Evolutionary conservation across 2,888 invertebrate species (phyloP).

Genomic region (Caenorhabditis becei): DNA sequence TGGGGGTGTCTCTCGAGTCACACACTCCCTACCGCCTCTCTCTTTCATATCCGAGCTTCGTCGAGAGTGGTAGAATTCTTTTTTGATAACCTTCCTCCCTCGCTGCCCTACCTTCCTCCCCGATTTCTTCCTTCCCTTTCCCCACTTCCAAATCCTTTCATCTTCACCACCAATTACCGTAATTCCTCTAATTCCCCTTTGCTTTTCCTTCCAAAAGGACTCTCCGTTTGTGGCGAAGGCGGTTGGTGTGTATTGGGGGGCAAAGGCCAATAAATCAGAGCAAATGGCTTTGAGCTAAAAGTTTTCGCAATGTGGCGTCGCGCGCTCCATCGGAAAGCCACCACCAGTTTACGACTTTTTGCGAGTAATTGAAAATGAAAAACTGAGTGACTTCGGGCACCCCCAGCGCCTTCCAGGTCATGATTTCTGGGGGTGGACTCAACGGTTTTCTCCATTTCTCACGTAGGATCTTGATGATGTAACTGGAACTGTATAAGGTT

Average conservation of each 20-base stretch:
- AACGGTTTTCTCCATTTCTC: background rate
- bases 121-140: background rate
- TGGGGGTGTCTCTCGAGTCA: conserved; percentile 31
- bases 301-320: conserved; percentile 27
- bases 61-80: conserved; percentile 25
- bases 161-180: conserved; percentile 49
- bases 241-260: conserved; percentile 15
- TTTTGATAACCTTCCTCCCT: conserved; percentile 35
- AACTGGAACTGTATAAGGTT: no score
- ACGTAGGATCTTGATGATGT: no score
- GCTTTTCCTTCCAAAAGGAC: conserved; percentile 1
- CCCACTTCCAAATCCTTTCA: conserved; percentile 8
- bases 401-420: background rate
- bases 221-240: background rate
- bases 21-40: conserved; percentile 31
- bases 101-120: background rate
- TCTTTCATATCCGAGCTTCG: conserved; percentile 7
- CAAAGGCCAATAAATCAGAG: conserved; percentile 53
- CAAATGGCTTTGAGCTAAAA: conserved; percentile 54
- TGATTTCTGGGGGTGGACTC: background rate
- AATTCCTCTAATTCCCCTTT: conserved; percentile 42
- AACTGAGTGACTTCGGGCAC: conserved; percentile 28
- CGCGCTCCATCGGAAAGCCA: conserved; percentile 23
- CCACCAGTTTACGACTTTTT: conserved; percentile 53
- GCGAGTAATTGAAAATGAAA: conserved; percentile 54